Conservation (phyloP, 2,113 vertebrate species). For the Mormyrus iriodes region DNA sequence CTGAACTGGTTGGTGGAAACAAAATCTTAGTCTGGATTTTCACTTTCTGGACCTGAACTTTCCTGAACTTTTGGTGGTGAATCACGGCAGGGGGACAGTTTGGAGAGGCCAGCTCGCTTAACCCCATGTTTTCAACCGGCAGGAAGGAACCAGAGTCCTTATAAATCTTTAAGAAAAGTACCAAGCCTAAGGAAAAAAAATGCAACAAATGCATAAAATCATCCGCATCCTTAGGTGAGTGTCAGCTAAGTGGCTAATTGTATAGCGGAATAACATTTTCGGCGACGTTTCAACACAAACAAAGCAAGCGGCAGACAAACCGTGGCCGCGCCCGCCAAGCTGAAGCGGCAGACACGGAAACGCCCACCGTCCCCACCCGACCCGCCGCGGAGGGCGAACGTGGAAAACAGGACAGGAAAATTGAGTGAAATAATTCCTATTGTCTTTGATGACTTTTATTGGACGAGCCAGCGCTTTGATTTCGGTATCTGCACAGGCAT, state of each 20-base stretch:
- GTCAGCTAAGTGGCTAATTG: neutral
- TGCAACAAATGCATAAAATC: neutral
- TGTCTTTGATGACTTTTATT: neutral
- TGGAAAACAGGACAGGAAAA: neutral
- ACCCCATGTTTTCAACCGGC: neutral
- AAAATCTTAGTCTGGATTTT: neutral
- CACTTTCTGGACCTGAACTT: neutral
- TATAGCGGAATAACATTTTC: neutral
- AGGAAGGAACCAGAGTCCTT: neutral
- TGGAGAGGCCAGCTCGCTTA: neutral
- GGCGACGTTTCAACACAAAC: neutral
- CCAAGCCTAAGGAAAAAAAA: neutral
- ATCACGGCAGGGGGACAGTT: neutral
- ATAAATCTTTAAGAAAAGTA: neutral
- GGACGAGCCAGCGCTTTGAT: neutral
- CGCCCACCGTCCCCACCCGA: neutral
- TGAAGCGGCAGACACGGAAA: neutral
- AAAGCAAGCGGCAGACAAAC: neutral
- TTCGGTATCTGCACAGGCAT: neutral
- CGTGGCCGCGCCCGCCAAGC: neutral
- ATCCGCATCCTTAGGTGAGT: neutral
- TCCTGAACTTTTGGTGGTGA: neutral
- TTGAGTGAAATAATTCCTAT: slow-evolving; percentile 2
- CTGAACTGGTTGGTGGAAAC: neutral
- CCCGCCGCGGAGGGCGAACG: neutral